A percentile compares a stretch with the other conserved stretches of the same genome.
phyloP scores from a whole-genome alignment of 2,797 vertebrate species.

The Ctenosaura bakeri region DNA sequence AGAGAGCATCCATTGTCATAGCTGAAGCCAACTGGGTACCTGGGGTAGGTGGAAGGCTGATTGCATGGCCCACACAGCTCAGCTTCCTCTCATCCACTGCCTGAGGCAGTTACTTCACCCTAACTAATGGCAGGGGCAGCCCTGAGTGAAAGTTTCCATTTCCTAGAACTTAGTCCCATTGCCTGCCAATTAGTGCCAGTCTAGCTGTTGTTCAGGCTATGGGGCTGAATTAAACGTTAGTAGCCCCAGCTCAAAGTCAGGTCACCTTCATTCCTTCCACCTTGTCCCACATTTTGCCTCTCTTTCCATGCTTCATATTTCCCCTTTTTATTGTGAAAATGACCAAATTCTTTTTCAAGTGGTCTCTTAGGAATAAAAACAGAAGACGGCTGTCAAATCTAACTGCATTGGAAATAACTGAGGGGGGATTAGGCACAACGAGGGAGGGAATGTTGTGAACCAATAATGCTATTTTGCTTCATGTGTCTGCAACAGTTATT shows the following conservation, averaged over 20 bases:
- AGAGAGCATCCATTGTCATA: not conserved
- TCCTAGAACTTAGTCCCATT: not conserved
- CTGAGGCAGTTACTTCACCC: not conserved
- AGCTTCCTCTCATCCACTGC: not conserved
- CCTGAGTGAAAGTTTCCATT: not conserved
- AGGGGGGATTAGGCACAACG: constrained; percentile 52
- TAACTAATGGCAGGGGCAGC: not conserved
- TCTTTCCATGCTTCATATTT: not conserved
- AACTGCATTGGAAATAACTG: constrained; percentile 62
- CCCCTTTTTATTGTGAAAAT: constrained; percentile 38
- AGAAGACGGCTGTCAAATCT: constrained; percentile 56
- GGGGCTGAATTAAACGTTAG: not conserved
- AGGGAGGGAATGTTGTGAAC: constrained; percentile 61
- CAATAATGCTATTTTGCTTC: constrained; percentile 67
- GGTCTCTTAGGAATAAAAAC: constrained; percentile 52
- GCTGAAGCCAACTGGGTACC: not conserved
- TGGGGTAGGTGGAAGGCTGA: not conserved
- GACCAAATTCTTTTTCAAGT: constrained; percentile 3
- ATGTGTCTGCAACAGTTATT: constrained; percentile 63
- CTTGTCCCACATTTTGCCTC: not conserved
- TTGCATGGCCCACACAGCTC: not conserved
- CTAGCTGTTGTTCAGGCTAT: not conserved
- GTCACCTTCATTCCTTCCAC: constrained; percentile 1
- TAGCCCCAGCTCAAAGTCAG: not conserved
- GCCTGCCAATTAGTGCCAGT: not conserved